Percentiles rank a stretch among this genome's conserved stretches.
These are phyloP conservation scores for Zosterops lateralis DNA, from an alignment of 2,113 vertebrate genomes.

Conservation along the genomic window DNA sequence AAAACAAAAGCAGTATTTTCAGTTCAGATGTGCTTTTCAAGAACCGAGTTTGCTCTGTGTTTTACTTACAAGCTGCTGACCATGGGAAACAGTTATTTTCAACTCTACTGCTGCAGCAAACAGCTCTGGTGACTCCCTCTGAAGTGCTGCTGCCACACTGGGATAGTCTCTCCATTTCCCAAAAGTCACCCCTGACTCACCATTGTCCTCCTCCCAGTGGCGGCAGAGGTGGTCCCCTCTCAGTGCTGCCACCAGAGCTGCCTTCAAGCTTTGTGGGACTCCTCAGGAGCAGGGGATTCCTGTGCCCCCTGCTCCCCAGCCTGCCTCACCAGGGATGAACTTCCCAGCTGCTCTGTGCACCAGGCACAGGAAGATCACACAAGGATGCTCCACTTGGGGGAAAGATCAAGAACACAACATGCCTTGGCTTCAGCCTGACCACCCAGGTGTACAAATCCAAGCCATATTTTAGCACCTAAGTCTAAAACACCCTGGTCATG, in stretches of 20 bases:
- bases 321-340: neutral
- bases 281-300: neutral
- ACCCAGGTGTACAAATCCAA: neutral
- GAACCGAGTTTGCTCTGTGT: neutral
- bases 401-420: neutral
- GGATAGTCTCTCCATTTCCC: neutral
- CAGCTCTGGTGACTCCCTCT: neutral
- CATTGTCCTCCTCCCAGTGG: neutral
- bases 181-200: neutral
- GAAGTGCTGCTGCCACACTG: neutral
- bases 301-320: neutral
- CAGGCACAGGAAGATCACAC: neutral
- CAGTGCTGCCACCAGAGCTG: rapidly evolving
- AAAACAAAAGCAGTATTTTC: neutral
- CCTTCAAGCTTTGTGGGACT: neutral
- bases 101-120: neutral
- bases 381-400: rapidly evolving
- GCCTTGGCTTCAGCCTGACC: neutral
- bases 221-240: neutral
- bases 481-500: neutral
- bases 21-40: neutral
- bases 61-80: neutral
- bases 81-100: neutral
- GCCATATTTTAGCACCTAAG: neutral
- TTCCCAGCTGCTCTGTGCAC: neutral